phyloP scores from a whole-genome alignment of 2,797 vertebrate species.

The Crenuchus spilurus region DNA sequence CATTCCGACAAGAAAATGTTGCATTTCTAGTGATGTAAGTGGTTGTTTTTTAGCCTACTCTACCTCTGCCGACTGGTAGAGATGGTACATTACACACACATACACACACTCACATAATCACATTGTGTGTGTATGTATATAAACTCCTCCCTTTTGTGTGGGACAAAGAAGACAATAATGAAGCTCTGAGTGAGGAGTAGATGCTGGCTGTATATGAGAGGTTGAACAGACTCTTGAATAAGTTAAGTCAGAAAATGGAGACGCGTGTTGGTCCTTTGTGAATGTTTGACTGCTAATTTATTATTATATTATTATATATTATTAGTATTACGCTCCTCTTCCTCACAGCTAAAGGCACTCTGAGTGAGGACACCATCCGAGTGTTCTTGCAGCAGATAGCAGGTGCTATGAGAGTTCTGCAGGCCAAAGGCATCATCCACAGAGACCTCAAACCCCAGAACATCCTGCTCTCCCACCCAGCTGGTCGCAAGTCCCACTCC shows the following conservation, averaged over 20 bases:
- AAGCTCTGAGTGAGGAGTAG: no score
- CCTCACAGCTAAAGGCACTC: conserved; percentile 88
- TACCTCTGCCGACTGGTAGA: no score
- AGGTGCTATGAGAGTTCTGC: conserved; percentile 92
- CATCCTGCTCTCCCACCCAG: conserved; percentile 87
- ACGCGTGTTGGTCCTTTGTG: neutral
- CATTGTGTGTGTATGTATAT: no score
- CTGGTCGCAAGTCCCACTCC: conserved; percentile 90
- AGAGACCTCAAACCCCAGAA: conserved; percentile 96
- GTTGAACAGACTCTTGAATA: no score
- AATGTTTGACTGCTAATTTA: neutral
- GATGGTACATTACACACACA: no score
- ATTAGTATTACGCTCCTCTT: neutral
- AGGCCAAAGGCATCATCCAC: conserved; percentile 96
- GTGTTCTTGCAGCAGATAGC: conserved; percentile 97
- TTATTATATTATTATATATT: no score
- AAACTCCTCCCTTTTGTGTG: no score
- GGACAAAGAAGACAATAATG: neutral
- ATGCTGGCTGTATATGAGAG: no score
- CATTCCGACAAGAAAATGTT: no score
- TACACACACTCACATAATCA: no score
- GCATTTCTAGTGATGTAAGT: no score
- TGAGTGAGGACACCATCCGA: conserved; percentile 96
- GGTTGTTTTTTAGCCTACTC: no score
- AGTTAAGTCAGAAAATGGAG: neutral